phyloP scores from a whole-genome alignment of 1,140 invertebrate genomes.

The Arion vulgaris region DNA sequence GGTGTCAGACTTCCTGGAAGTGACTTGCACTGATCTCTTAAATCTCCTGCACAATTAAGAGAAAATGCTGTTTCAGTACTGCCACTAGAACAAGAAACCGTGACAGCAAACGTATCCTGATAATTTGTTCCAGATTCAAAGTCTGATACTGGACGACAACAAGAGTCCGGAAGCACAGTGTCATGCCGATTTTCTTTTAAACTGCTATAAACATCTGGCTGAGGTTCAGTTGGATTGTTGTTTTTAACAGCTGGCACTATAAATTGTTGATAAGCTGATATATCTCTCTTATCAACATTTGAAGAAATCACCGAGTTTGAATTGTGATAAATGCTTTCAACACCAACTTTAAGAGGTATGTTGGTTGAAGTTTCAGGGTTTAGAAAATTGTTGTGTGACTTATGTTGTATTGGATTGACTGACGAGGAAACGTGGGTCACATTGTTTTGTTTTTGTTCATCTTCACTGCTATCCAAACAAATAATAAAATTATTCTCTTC shows the following conservation, averaged over 20 bases:
- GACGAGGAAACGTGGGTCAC: not conserved
- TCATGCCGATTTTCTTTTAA: not conserved
- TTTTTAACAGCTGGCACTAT: not conserved
- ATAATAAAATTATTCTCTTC: constrained; percentile 33
- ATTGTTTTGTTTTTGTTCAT: not conserved
- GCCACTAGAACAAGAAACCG: not conserved
- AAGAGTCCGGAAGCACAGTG: not conserved
- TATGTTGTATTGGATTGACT: not conserved
- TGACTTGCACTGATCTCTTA: not conserved
- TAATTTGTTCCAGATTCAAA: not conserved
- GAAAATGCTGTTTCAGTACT: not conserved
- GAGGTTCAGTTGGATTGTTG: not conserved
- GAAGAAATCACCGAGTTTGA: not conserved
- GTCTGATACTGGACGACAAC: not conserved
- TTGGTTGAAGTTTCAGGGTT: not conserved
- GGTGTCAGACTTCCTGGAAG: not conserved
- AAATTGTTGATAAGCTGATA: not conserved
- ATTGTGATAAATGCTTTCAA: not conserved
- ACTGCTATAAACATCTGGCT: not conserved
- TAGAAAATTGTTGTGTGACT: not conserved
- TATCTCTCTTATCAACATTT: not conserved
- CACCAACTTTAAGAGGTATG: not conserved
- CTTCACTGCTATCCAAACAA: constrained; percentile 21
- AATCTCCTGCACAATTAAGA: not conserved
- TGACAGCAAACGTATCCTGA: not conserved